Evolutionary conservation across 1,140 invertebrate species (phyloP).

Genomic region (Microplitis mediator): DNA sequence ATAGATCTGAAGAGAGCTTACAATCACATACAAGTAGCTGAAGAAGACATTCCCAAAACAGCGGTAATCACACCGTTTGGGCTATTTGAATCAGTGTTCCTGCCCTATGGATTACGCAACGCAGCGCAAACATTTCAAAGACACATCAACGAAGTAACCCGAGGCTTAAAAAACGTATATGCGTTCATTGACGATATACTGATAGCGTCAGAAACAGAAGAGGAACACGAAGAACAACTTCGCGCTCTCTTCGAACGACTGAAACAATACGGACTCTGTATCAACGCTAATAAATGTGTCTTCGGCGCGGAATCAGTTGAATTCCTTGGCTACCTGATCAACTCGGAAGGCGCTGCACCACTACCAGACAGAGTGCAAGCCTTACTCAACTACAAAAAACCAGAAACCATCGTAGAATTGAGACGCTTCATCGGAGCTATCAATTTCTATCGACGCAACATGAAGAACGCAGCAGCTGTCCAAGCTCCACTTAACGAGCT

Average conservation of each 20-base stretch:
- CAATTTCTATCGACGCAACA: too few relatives aligned
- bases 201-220: slow-evolving; percentile 35
- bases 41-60: slow-evolving; percentile 45
- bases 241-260: slow-evolving; percentile 36
- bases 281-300: slow-evolving; percentile 45
- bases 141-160: slow-evolving; percentile 46
- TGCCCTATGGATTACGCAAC: slow-evolving; percentile 60
- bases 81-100: slow-evolving; percentile 43
- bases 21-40: slow-evolving; percentile 43
- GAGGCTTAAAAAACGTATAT: slow-evolving; percentile 37
- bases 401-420: slow-evolving; percentile 12
- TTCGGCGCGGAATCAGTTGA: slow-evolving; percentile 24
- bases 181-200: slow-evolving; percentile 40
- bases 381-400: slow-evolving; percentile 31
- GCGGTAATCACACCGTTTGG: slow-evolving; percentile 50
- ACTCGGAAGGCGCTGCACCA: slow-evolving; percentile 42
- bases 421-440: too few relatives aligned
- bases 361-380: slow-evolving; percentile 33
- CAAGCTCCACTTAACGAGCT: slow-evolving; percentile 23
- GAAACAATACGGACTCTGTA: slow-evolving; percentile 35
- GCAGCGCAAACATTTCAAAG: slow-evolving; percentile 59
- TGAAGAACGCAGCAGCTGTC: too few relatives aligned
- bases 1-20: slow-evolving; percentile 59
- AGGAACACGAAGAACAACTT: slow-evolving; percentile 39
- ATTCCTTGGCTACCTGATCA: slow-evolving; percentile 40